phyloP scores from a whole-genome alignment of 2,797 vertebrate genomes.

The Anas georgica region DNA sequence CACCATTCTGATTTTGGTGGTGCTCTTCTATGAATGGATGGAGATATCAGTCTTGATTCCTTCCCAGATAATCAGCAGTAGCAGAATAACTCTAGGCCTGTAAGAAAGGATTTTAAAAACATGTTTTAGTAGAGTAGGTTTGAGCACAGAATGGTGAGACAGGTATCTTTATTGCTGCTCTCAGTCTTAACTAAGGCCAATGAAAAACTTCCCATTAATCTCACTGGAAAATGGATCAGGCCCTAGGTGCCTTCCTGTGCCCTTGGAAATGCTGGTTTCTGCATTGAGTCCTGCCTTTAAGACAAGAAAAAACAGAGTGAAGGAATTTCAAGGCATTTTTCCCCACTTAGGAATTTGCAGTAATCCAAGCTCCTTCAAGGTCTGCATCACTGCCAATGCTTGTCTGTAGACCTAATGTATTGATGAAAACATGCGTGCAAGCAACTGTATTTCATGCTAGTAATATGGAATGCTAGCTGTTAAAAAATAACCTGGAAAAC shows the following conservation, averaged over 20 bases:
- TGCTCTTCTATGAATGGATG: not conserved
- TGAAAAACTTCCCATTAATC: not conserved
- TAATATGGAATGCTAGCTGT: constrained; percentile 17
- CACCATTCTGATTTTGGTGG: not conserved
- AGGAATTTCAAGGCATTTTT: not conserved
- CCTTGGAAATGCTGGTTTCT: not conserved
- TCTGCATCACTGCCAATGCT: not conserved
- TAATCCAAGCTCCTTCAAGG: not conserved
- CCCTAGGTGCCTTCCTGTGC: not conserved
- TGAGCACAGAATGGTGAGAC: not conserved
- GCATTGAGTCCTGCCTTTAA: not conserved
- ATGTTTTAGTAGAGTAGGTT: not conserved
- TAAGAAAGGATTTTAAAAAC: not conserved
- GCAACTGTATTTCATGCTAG: not conserved
- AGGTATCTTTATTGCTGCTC: not conserved
- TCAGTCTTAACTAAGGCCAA: not conserved
- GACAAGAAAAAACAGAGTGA: not conserved
- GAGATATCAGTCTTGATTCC: not conserved
- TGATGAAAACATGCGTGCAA: constrained; percentile 2
- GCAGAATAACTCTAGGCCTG: not conserved
- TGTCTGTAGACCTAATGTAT: not conserved
- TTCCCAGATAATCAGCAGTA: not conserved
- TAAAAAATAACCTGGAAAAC: constrained; percentile 45
- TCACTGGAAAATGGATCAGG: not conserved
- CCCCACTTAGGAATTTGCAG: not conserved